Evolutionary conservation across 2,888 invertebrate genomes (phyloP).

Genomic region (Mesoligia furuncula): DNA sequence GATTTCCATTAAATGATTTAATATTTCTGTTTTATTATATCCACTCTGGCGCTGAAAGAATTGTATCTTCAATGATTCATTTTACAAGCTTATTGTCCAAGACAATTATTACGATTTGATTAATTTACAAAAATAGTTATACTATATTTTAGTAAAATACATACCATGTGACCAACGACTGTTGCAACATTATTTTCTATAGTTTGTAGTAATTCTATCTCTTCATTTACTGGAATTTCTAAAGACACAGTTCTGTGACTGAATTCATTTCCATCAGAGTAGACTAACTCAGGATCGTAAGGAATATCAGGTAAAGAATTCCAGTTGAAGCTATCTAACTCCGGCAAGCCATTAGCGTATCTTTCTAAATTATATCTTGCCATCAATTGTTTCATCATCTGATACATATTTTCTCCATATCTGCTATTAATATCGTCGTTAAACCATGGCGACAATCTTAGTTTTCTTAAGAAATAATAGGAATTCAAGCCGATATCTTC

Average conservation of each 20-base stretch:
- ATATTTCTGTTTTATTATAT: slow-evolving; percentile 82
- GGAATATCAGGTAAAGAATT: slow-evolving; percentile 85
- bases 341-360: slow-evolving; percentile 91
- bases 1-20: slow-evolving; percentile 84
- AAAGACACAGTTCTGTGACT: slow-evolving; percentile 87
- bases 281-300: slow-evolving; percentile 91
- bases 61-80: slow-evolving; percentile 60
- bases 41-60: slow-evolving; percentile 81
- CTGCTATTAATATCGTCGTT: slow-evolving; percentile 84
- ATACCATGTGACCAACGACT: slow-evolving; percentile 81
- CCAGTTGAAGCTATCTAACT: slow-evolving; percentile 90
- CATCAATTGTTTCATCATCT: slow-evolving; percentile 92
- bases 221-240: slow-evolving; percentile 79
- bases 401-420: slow-evolving; percentile 92
- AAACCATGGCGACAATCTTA: slow-evolving; percentile 91
- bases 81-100: neutral
- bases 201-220: slow-evolving; percentile 75
- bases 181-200: slow-evolving; percentile 80
- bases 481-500: slow-evolving; percentile 93
- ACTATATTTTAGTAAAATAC: slow-evolving; percentile 44
- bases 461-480: slow-evolving; percentile 91
- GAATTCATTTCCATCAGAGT: slow-evolving; percentile 92
- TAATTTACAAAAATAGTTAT: neutral
- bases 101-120: neutral
- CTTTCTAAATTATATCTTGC: slow-evolving; percentile 93